These are phyloP conservation scores for Carassius auratus DNA, from an alignment of 2,113 vertebrate species.

Conservation along the genomic window DNA sequence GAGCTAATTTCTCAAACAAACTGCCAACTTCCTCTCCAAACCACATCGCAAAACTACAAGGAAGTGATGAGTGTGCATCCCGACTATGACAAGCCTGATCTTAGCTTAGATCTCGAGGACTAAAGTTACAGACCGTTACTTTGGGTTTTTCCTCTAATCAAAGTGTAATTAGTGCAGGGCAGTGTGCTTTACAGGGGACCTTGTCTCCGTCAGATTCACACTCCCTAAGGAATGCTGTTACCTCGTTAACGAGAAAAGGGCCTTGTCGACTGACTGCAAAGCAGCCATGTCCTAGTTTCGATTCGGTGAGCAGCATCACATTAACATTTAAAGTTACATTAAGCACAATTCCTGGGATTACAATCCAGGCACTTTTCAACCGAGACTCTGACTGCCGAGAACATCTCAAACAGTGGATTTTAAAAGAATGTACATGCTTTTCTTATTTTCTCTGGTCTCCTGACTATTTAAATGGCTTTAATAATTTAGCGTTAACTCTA, in stretches of 20 bases:
- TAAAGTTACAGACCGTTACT: background rate
- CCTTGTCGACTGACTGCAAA: slow-evolving; percentile 42
- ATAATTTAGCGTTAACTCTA: slow-evolving; percentile 33
- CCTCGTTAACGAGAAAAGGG: slow-evolving; percentile 25
- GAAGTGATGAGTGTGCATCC: background rate
- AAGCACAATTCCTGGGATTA: slow-evolving; percentile 32
- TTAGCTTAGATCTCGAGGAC: background rate
- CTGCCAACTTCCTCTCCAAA: background rate
- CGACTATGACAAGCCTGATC: background rate
- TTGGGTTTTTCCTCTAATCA: slow-evolving; percentile 32
- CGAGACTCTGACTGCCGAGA: background rate
- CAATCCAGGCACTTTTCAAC: slow-evolving; percentile 16
- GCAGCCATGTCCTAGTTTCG: slow-evolving; percentile 38
- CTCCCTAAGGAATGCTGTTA: slow-evolving; percentile 29
- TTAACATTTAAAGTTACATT: slow-evolving; percentile 55
- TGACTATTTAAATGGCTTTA: slow-evolving; percentile 39
- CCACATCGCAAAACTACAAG: background rate
- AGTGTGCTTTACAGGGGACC: slow-evolving; percentile 7
- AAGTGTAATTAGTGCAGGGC: slow-evolving; percentile 43
- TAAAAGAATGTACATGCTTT: slow-evolving; percentile 31
- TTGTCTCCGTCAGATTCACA: slow-evolving; percentile 30
- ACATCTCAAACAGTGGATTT: slow-evolving; percentile 19
- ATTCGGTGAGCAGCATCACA: slow-evolving; percentile 26
- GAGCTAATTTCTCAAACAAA: background rate
- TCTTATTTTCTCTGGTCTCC: slow-evolving; percentile 22